Conservation (phyloP, 2,113 vertebrate species). For the Garra rufa region DNA sequence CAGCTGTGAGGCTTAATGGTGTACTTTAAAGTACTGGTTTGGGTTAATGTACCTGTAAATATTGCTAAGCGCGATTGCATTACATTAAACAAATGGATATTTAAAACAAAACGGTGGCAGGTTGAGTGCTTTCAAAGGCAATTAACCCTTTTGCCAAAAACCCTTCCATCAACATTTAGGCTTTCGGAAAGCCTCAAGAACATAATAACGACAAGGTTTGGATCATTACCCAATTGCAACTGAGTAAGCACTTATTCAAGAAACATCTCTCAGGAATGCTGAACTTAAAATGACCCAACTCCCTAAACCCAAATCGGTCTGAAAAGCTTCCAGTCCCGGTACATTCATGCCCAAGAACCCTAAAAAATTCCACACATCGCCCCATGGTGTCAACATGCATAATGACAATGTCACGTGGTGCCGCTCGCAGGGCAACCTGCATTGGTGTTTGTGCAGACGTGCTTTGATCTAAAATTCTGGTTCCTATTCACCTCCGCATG, state of each 20-base stretch:
- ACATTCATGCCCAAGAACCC: neutral
- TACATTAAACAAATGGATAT: slow-evolving; percentile 1
- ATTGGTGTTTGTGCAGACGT: neutral
- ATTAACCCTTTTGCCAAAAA: neutral
- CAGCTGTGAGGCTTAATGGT: slow-evolving; percentile 19
- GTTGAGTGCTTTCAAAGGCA: neutral
- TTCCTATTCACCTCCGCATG: neutral
- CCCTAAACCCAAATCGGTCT: neutral
- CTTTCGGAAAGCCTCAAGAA: neutral
- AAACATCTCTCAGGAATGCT: neutral
- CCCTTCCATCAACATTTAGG: neutral
- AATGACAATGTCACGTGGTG: neutral
- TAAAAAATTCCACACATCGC: neutral
- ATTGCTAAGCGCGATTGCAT: neutral
- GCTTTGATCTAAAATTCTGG: slow-evolving; percentile 22
- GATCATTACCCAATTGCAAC: neutral
- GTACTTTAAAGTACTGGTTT: slow-evolving; percentile 22
- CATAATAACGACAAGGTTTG: neutral
- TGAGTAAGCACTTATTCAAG: neutral
- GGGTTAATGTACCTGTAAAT: slow-evolving; percentile 29
- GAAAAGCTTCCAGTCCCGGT: neutral
- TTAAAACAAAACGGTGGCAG: neutral
- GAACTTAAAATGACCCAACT: slow-evolving; percentile 22
- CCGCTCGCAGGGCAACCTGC: neutral
- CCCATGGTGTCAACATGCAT: neutral